These are phyloP conservation scores for Grammomys dolichurus DNA, from an alignment of 2,113 vertebrate species.

Conservation along the genomic window DNA sequence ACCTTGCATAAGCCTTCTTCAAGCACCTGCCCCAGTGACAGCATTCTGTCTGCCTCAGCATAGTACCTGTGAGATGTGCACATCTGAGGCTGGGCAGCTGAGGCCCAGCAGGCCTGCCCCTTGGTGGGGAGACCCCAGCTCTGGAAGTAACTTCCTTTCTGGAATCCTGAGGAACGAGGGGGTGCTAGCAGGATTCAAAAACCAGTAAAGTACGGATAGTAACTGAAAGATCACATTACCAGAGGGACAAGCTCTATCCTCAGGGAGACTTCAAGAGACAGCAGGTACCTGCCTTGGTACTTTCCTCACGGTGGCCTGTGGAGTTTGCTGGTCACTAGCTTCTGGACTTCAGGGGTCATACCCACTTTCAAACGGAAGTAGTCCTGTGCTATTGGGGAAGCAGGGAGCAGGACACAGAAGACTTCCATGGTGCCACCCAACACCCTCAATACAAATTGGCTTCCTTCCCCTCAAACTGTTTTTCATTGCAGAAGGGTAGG, in stretches of 20 bases:
- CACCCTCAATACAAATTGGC: not conserved
- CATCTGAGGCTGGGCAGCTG: too few relatives aligned
- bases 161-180: not conserved
- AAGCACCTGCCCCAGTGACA: not conserved
- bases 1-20: not conserved
- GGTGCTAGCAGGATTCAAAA: not conserved
- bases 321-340: accelerated
- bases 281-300: not conserved
- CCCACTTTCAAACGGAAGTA: not conserved
- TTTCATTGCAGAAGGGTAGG: not conserved
- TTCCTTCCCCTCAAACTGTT: not conserved
- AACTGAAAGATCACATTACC: not conserved
- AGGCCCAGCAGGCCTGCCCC: not conserved
- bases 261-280: accelerated
- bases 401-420: accelerated
- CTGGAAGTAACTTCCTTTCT: not conserved
- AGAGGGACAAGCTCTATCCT: accelerated
- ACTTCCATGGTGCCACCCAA: accelerated
- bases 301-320: accelerated
- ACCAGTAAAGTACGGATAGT: not conserved
- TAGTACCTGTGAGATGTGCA: not conserved
- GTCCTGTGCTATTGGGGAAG: not conserved
- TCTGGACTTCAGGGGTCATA: accelerated
- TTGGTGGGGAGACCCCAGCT: not conserved
- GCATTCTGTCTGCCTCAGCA: not conserved